A percentile compares a stretch with the other conserved stretches of the same genome.
These are phyloP conservation scores for Leuctra nigra DNA, from an alignment of 2,888 invertebrate species.

Conservation along the genomic window DNA sequence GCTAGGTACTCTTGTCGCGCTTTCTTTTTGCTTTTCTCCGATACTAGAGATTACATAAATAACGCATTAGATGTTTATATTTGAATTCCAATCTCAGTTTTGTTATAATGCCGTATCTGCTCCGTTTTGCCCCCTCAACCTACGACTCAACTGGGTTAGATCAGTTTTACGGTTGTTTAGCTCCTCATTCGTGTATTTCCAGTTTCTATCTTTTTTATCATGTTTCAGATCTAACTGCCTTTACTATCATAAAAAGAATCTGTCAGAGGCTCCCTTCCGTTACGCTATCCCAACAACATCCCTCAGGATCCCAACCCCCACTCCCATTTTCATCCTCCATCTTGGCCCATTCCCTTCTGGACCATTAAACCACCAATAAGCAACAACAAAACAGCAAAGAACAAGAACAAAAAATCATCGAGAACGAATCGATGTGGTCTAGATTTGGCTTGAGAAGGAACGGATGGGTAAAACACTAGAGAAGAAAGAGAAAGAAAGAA, in stretches of 20 bases:
- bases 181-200: constrained; percentile 12
- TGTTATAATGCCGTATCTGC: no score
- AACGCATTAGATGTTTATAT: no score
- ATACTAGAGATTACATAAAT: no score
- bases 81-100: no score
- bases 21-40: no score
- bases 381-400: constrained; percentile 20
- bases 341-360: constrained; percentile 26
- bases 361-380: constrained; percentile 27
- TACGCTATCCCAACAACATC: constrained; percentile 16
- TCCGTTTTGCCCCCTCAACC: no score
- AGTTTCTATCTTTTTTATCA: constrained; percentile 15
- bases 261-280: constrained; percentile 18
- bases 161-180: constrained; percentile 5
- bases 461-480: background rate
- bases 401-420: constrained; percentile 15
- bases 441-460: background rate
- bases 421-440: constrained; percentile 12
- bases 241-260: constrained; percentile 19
- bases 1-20: no score
- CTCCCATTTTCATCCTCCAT: background rate
- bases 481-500: constrained; percentile 6
- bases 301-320: constrained; percentile 3
- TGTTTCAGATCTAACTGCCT: constrained; percentile 19
- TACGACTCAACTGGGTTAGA: background rate